Evolutionary conservation across 2,113 vertebrate genomes (phyloP), one percentile per base, ranked within the genome.

Genomic region (Poeciliopsis turrubarensis): DNA sequence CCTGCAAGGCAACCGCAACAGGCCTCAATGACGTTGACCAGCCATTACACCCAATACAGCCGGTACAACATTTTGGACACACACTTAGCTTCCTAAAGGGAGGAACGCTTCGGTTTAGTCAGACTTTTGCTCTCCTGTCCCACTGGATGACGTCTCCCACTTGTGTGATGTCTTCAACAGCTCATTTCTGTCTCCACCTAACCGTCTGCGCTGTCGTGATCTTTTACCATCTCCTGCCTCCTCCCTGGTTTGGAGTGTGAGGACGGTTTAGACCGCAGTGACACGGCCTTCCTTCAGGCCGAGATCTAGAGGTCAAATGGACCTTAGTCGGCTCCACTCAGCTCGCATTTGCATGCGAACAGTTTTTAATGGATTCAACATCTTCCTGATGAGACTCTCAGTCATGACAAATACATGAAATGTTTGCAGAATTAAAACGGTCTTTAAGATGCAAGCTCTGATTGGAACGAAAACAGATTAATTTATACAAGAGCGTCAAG

Each of bases 1-100:
- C 80, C 83, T 70, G 47, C 77, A 79, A 88, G 82, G 84, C 80
- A 87, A 91, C 87, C 76, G 71, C 83, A 89, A 84, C 79, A 65
- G 73, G 60, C 72, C 30, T 61, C 68, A 25, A 44, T 82, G 89
- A 85, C 89, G 78, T 74, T 90, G 84, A 83, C 78, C 85, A 81
- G 79, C 72, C 72, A 84, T 79, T 84, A 81, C 47, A 73, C 60
- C 31, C 22, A 70, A 27, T 60, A 17, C 57, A 71, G 31, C 51
- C 32, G 37, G 60, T 61, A 77, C 61, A 82, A 73, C 79, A 79
- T 51, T 84, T 85, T 5, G 25, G 30, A 75, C 4, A 4, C 62
- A 66, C 60, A 80, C 71, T 76, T 65, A 79, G 62, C 30, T 72
- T 72, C 79, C 70, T 81, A 13, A 67, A 78, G 77, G 81, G 76